These are phyloP conservation scores for Dasypus novemcinctus DNA, from an alignment of 2,113 vertebrate species.

Conservation along the genomic window DNA sequence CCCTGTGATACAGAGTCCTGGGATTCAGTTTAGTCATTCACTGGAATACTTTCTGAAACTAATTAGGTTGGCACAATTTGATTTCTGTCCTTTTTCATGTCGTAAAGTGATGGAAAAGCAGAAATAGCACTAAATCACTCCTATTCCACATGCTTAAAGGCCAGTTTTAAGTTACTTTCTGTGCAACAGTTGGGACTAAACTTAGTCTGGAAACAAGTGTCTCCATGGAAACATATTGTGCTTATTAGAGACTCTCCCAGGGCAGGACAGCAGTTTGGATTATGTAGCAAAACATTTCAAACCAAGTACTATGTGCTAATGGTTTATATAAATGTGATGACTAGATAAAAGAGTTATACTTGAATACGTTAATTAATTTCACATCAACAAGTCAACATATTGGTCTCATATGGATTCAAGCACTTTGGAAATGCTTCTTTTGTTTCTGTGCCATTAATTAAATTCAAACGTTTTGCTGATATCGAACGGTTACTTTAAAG, in stretches of 20 bases:
- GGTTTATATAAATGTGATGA: constrained; percentile 82
- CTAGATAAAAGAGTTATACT: constrained; percentile 82
- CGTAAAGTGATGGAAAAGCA: background rate
- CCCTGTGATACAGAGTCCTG: background rate
- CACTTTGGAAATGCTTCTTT: constrained; percentile 78
- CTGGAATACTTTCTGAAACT: constrained; percentile 37
- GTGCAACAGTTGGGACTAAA: background rate
- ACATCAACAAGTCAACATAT: constrained; percentile 83
- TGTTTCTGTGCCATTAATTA: constrained; percentile 82
- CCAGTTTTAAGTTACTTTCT: background rate
- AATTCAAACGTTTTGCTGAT: constrained; percentile 80
- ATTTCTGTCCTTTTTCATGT: constrained; percentile 41
- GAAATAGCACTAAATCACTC: constrained; percentile 1
- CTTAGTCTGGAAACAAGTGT: background rate
- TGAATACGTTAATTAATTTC: constrained; percentile 85
- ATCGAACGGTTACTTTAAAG: constrained; percentile 76
- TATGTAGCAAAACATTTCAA: constrained; percentile 79
- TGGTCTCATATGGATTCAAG: constrained; percentile 80
- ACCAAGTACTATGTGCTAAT: constrained; percentile 80
- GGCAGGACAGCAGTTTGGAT: constrained; percentile 69
- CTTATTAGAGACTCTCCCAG: constrained; percentile 73
- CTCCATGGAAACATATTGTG: constrained; percentile 69
- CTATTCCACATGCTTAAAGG: background rate
- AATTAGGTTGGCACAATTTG: background rate
- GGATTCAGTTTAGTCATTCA: background rate